These are phyloP conservation scores for Syrphus vitripennis DNA, from an alignment of 2,888 invertebrate species.

Conservation along the genomic window DNA sequence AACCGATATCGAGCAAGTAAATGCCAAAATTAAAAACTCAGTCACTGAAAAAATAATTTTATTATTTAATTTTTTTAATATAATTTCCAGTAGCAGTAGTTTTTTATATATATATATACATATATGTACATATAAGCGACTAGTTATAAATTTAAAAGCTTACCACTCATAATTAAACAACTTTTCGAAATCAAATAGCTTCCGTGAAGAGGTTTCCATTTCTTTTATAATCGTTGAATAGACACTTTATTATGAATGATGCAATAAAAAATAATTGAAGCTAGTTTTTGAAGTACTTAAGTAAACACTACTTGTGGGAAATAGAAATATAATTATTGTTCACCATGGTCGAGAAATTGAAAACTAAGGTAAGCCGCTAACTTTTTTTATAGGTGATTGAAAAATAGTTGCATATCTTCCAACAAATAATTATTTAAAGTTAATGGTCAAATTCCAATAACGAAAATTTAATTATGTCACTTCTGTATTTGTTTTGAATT, in stretches of 20 bases:
- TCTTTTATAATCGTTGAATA: slow-evolving; percentile 12
- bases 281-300: background rate
- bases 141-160: background rate
- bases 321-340: slow-evolving; percentile 7
- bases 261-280: background rate
- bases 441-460: no score
- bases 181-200: background rate
- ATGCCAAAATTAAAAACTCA: background rate
- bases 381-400: no score
- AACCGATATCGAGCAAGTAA: background rate
- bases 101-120: no score
- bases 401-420: no score
- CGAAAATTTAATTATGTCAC: no score
- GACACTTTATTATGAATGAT: background rate
- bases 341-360: background rate
- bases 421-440: no score
- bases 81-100: no score
- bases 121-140: no score
- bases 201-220: background rate
- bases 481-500: no score
- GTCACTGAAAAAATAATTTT: slow-evolving; percentile 17
- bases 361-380: background rate
- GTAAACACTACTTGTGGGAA: background rate
- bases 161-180: slow-evolving; percentile 33
- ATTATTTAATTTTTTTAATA: no score